Conservation (phyloP, 1,140 invertebrate species). For the Nasonia vitripennis region DNA sequence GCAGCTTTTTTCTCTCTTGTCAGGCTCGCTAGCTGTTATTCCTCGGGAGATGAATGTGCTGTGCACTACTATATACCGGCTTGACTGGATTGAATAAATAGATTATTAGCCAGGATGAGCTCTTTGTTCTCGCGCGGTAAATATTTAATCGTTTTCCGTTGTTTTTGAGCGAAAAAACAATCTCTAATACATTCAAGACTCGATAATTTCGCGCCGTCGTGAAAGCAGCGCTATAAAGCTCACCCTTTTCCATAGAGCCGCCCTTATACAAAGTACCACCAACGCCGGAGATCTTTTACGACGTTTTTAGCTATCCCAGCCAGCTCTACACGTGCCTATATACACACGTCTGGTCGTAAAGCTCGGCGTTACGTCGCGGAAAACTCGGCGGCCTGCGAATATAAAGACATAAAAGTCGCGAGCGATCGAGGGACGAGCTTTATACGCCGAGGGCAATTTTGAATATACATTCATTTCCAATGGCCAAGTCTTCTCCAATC, state of each 20-base stretch:
- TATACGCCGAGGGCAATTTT: constrained; percentile 5
- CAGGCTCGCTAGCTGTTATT: not conserved
- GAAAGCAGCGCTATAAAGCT: not conserved
- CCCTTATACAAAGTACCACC: not conserved
- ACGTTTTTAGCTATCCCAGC: constrained; percentile 9
- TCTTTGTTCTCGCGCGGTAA: not conserved
- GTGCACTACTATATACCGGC: not conserved
- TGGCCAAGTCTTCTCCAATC: not conserved
- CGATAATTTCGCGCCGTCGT: not conserved
- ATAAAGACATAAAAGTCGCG: constrained; percentile 36
- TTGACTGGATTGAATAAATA: not conserved
- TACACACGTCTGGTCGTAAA: not conserved
- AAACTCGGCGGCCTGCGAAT: not conserved
- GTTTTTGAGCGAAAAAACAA: not conserved
- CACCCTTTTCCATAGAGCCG: not conserved
- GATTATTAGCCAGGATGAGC: not conserved
- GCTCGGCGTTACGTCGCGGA: not conserved
- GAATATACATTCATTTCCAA: constrained; percentile 28
- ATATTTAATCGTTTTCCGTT: not conserved
- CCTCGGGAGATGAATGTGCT: constrained; percentile 20
- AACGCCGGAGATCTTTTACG: not conserved
- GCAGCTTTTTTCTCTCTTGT: not conserved
- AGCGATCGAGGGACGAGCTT: not conserved
- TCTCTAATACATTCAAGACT: not conserved
- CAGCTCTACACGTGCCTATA: not conserved